These are phyloP conservation scores for Masnerella sp. DNA, from an alignment of 2,888 invertebrate species.

Conservation along the genomic window DNA sequence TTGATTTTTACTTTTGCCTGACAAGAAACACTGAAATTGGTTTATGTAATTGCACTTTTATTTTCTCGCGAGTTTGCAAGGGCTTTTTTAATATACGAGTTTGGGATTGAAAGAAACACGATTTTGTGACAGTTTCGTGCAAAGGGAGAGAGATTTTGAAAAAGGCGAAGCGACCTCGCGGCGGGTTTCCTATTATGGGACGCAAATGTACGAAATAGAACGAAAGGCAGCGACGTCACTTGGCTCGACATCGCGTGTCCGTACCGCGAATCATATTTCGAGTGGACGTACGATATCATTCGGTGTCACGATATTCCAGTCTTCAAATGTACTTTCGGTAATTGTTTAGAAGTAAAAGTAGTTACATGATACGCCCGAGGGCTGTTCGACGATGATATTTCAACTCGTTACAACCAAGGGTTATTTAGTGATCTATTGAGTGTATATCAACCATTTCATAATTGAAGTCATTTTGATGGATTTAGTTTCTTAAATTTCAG, in stretches of 20 bases:
- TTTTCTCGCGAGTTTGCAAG: not conserved
- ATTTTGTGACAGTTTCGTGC: constrained; percentile 5
- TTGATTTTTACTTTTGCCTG: too few species aligned
- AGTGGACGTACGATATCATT: constrained; percentile 22
- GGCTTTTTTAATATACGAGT: too few species aligned
- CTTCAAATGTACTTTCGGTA: too few species aligned
- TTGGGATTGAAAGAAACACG: too few species aligned
- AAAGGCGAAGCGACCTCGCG: constrained; percentile 22
- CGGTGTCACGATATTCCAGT: constrained; percentile 21
- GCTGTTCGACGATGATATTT: too few species aligned
- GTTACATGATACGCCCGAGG: not conserved
- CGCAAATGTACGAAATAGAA: constrained; percentile 41
- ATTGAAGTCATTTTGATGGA: too few species aligned
- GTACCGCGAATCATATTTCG: constrained; percentile 8
- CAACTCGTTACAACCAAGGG: too few species aligned
- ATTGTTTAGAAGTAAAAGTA: too few species aligned
- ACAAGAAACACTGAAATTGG: too few species aligned
- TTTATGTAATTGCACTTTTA: not conserved
- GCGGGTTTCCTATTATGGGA: constrained; percentile 54
- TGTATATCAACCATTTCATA: too few species aligned
- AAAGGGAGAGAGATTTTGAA: constrained; percentile 22
- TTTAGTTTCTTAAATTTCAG: too few species aligned
- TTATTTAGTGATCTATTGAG: too few species aligned
- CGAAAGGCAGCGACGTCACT: constrained; percentile 40
- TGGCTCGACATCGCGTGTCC: constrained; percentile 36